Conservation (phyloP, 2,113 vertebrate genomes). For the Perognathus longimembris region DNA sequence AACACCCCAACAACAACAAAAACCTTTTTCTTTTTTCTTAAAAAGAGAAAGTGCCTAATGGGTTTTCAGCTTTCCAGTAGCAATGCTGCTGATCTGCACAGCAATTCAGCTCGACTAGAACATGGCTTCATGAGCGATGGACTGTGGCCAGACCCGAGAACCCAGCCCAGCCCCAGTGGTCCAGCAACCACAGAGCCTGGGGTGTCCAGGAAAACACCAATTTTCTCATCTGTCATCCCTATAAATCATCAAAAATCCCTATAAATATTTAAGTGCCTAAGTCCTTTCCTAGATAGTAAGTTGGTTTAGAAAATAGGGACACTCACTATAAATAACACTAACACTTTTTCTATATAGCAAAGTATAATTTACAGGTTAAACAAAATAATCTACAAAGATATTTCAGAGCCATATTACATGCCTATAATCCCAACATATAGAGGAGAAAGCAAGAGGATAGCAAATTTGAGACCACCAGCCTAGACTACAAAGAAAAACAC, state of each 20-base stretch:
- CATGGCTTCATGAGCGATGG: background rate
- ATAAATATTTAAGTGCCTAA: background rate
- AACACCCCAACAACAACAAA: too few relatives aligned
- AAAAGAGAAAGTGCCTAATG: background rate
- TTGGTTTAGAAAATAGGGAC: conserved; percentile 33
- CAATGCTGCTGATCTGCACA: background rate
- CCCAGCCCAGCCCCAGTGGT: background rate
- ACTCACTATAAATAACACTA: conserved; percentile 3
- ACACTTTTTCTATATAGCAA: background rate
- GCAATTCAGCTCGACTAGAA: background rate
- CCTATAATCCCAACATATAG: background rate
- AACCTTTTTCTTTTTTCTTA: background rate
- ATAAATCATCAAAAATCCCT: conserved; percentile 29
- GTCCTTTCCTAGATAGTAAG: conserved; percentile 40
- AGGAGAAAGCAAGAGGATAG: background rate
- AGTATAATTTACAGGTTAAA: conserved; percentile 26
- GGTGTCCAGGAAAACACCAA: conserved; percentile 31
- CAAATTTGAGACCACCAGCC: background rate
- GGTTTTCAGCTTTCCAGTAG: conserved; percentile 11
- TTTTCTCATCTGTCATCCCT: background rate
- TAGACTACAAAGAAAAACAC: background rate
- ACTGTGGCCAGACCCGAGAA: background rate
- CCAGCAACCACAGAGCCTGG: background rate
- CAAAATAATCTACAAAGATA: background rate
- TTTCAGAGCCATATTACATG: background rate